These are phyloP conservation scores for Cremastinae sp. DNA, from an alignment of 2,888 invertebrate species.

Conservation along the genomic window DNA sequence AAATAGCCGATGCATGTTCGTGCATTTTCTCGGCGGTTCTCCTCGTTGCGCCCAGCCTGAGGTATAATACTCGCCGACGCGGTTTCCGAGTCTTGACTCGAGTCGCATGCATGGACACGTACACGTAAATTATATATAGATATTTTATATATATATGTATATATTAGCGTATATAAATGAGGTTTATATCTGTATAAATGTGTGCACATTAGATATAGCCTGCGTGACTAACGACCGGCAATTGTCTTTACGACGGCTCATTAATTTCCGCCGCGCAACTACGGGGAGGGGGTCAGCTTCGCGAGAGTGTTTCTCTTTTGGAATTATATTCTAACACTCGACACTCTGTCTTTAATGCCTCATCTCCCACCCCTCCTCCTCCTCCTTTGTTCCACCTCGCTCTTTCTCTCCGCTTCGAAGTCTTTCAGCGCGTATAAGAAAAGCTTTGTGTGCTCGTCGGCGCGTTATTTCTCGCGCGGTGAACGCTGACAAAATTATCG, in stretches of 20 bases:
- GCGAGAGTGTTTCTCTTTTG: constrained; percentile 54
- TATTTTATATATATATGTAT: too few relatives aligned
- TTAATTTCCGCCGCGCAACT: constrained; percentile 69
- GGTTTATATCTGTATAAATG: constrained; percentile 8
- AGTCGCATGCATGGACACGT: constrained; percentile 1
- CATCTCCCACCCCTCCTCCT: too few relatives aligned
- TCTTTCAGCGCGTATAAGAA: neutral
- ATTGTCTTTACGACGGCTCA: constrained; percentile 71
- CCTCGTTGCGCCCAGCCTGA: constrained; percentile 33
- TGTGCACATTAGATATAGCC: constrained; percentile 54
- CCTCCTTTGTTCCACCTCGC: neutral
- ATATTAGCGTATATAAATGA: neutral
- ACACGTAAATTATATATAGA: neutral
- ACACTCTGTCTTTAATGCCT: constrained; percentile 64
- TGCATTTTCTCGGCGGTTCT: too few relatives aligned
- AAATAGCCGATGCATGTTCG: constrained; percentile 25
- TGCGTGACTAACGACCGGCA: constrained; percentile 71
- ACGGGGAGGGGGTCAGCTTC: constrained; percentile 66
- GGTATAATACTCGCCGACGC: constrained; percentile 37
- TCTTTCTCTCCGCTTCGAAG: constrained; percentile 6
- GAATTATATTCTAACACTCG: constrained; percentile 61
- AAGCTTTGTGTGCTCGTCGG: constrained; percentile 25
- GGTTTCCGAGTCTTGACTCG: constrained; percentile 14
- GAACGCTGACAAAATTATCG: constrained; percentile 22
- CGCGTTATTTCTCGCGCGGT: constrained; percentile 29